Percentiles rank a stretch among this genome's conserved stretches.
Evolutionary conservation across 92 coral and sea anemone genomes (phyloP).

Genomic region (Zoanthus gigantus): DNA sequence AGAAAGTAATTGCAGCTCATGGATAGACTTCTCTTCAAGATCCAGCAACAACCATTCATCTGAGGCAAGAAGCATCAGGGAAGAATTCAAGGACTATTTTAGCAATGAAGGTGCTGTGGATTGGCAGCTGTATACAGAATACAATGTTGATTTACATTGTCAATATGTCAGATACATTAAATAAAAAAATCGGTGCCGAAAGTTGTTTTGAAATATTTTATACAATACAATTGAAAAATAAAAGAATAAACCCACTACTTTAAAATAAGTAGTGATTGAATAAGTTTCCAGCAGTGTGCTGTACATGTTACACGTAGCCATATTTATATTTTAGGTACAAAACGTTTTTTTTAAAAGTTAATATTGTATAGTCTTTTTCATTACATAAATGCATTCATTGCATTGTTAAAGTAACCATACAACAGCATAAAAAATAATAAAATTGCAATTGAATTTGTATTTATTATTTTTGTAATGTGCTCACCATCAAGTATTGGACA

Average conservation of each 20-base stretch:
- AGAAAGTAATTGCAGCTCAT: conserved; percentile 14
- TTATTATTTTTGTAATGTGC: neutral
- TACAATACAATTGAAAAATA: no score
- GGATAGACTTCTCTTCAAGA: conserved; percentile 46
- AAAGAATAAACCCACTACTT: no score
- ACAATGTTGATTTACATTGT: no score
- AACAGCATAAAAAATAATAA: neutral
- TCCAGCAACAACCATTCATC: conserved; percentile 53
- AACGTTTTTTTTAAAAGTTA: neutral
- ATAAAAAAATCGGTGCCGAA: no score
- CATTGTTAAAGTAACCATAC: neutral
- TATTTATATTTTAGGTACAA: neutral
- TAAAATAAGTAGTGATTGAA: no score
- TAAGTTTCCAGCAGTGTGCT: neutral
- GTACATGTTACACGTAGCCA: neutral
- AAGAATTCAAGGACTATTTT: conserved; percentile 37
- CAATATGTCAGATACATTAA: no score
- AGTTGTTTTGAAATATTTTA: no score
- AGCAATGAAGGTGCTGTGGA: conserved; percentile 52
- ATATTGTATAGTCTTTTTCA: neutral
- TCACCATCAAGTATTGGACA: neutral
- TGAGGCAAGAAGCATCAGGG: conserved; percentile 45
- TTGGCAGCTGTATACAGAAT: conserved; percentile 19
- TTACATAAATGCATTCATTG: neutral
- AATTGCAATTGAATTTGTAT: neutral